phyloP scores from a whole-genome alignment of 2,797 vertebrate genomes.

The Gymnothorax reevesii region DNA sequence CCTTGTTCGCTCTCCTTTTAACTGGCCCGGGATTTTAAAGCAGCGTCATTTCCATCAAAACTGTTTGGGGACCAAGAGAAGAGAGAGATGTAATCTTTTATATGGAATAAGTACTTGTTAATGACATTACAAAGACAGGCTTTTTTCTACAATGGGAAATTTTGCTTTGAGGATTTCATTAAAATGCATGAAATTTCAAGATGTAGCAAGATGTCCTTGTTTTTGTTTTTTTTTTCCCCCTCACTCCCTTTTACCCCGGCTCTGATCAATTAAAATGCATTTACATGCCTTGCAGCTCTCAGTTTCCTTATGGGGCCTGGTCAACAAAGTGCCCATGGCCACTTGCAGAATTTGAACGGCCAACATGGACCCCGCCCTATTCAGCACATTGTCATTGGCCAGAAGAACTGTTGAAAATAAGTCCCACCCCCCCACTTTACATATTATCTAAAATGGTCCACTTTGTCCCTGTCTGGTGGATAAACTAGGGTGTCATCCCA shows the following conservation, averaged over 20 bases:
- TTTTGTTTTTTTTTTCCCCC: slow-evolving; percentile 17
- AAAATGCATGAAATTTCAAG: slow-evolving; percentile 41
- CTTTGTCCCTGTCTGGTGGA: too few relatives aligned
- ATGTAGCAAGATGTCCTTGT: slow-evolving; percentile 30
- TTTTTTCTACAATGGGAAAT: slow-evolving; percentile 30
- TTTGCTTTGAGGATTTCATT: slow-evolving; percentile 42
- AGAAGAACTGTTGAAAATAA: too few relatives aligned
- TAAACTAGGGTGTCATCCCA: too few relatives aligned
- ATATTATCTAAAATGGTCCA: too few relatives aligned
- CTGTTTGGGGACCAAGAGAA: slow-evolving; percentile 25
- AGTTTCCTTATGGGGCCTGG: background rate
- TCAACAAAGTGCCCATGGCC: too few relatives aligned
- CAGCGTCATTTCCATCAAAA: slow-evolving; percentile 35
- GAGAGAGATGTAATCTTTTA: slow-evolving; percentile 32
- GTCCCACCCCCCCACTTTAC: too few relatives aligned
- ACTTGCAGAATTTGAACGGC: too few relatives aligned
- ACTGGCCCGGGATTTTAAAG: slow-evolving; percentile 24
- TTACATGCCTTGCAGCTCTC: slow-evolving; percentile 15
- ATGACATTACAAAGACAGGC: slow-evolving; percentile 24
- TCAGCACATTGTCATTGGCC: too few relatives aligned
- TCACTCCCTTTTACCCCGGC: slow-evolving; percentile 2
- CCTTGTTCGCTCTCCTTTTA: background rate
- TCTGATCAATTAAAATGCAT: slow-evolving; percentile 43
- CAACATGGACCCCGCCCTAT: too few relatives aligned
- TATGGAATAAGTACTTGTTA: slow-evolving; percentile 37